These are phyloP conservation scores for Elaphurus davidianus DNA, from an alignment of 2,113 vertebrate genomes.

Conservation along the genomic window DNA sequence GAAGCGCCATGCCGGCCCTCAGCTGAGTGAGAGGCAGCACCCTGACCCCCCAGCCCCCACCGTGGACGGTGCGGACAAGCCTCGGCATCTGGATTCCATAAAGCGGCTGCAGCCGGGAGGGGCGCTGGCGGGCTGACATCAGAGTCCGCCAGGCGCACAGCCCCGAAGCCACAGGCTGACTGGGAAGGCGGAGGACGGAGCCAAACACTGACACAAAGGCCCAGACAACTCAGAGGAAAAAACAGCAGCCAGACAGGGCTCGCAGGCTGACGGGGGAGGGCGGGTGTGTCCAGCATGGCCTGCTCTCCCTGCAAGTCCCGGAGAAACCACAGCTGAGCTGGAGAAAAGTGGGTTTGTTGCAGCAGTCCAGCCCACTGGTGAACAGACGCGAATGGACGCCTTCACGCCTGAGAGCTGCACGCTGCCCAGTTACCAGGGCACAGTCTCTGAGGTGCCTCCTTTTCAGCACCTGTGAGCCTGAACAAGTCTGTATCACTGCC, in stretches of 20 bases:
- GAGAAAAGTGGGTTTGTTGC: background rate
- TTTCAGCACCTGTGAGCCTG: background rate
- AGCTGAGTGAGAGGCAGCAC: conserved; percentile 74
- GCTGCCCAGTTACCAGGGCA: background rate
- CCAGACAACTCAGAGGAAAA: background rate
- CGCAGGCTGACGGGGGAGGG: rapidly evolving
- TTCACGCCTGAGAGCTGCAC: background rate
- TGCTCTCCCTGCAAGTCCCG: background rate
- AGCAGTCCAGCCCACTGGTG: background rate
- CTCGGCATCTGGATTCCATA: conserved; percentile 84
- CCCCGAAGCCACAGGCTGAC: conserved; percentile 59
- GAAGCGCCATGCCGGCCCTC: conserved; percentile 75
- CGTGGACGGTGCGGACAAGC: conserved; percentile 70
- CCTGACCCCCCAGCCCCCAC: conserved; percentile 47
- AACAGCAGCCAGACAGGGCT: background rate
- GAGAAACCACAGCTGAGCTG: background rate
- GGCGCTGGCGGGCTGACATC: conserved; percentile 72
- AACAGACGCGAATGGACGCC: background rate
- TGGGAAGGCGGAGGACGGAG: conserved; percentile 52
- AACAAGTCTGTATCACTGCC: background rate
- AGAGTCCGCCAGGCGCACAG: conserved; percentile 73
- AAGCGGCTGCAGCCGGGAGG: conserved; percentile 75
- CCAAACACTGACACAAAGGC: conserved; percentile 20
- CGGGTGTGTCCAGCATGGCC: rapidly evolving
- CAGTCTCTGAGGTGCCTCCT: background rate